These are phyloP conservation scores for Aphidoletes aphidimyza DNA, from an alignment of 2,888 invertebrate genomes.

Conservation along the genomic window DNA sequence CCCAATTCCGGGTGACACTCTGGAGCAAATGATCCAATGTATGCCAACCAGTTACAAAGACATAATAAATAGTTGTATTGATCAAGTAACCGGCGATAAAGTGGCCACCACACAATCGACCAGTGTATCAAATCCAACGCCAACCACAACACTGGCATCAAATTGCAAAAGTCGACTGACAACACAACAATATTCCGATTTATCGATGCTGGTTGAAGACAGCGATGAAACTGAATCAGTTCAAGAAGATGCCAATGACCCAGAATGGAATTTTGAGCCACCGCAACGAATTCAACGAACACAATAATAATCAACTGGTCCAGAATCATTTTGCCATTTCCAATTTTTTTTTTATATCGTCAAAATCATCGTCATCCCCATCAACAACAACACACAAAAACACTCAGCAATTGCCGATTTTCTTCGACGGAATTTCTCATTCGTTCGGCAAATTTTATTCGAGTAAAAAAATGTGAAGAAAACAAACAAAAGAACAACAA, in stretches of 20 bases:
- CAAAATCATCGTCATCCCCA: too few relatives aligned
- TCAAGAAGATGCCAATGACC: slow-evolving; percentile 84
- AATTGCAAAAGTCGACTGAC: not conserved
- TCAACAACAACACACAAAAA: too few relatives aligned
- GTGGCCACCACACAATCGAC: not conserved
- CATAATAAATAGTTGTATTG: slow-evolving; percentile 59
- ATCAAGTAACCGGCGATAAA: not conserved
- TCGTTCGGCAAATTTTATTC: too few relatives aligned
- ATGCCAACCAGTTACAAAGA: slow-evolving; percentile 75
- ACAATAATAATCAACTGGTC: too few relatives aligned
- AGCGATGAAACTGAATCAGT: slow-evolving; percentile 60
- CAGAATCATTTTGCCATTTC: not conserved
- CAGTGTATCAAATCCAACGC: not conserved
- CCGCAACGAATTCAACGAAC: slow-evolving; percentile 17
- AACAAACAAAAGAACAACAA: too few relatives aligned
- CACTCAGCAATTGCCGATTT: not conserved
- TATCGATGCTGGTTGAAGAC: slow-evolving; percentile 55
- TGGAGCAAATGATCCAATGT: slow-evolving; percentile 74
- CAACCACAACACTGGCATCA: not conserved
- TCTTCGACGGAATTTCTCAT: not conserved
- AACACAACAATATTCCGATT: not conserved
- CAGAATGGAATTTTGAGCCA: slow-evolving; percentile 74
- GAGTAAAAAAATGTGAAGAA: too few relatives aligned
- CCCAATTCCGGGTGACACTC: slow-evolving; percentile 77
- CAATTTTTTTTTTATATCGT: not conserved